These are phyloP conservation scores for Eulemur rubriventer DNA, from an alignment of 2,797 vertebrate genomes.

Conservation along the genomic window DNA sequence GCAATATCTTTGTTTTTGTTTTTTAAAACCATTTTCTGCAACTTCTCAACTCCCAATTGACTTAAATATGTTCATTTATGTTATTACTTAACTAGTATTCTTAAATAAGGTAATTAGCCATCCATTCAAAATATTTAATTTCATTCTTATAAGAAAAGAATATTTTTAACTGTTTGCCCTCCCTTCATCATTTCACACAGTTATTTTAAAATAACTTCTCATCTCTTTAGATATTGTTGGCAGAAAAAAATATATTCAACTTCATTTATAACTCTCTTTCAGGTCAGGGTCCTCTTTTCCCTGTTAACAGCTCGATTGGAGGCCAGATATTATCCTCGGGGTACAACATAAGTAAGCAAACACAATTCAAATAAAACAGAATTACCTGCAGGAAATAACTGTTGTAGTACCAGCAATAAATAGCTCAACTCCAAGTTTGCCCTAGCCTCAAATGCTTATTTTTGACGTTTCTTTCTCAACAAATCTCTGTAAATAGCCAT, in stretches of 20 bases:
- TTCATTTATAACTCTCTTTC: not conserved
- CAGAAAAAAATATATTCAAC: not conserved
- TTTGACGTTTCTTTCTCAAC: not conserved
- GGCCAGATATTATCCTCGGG: not conserved
- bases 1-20: not conserved
- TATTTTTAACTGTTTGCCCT: not conserved
- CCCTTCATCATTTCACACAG: not conserved
- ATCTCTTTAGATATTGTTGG: not conserved
- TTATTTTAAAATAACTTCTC: conserved; percentile 36
- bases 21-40: conserved; percentile 15
- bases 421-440: not conserved
- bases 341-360: conserved; percentile 28
- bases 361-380: conserved; percentile 40
- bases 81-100: not conserved
- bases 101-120: conserved; percentile 34
- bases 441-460: not conserved
- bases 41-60: not conserved
- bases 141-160: not conserved
- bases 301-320: not conserved
- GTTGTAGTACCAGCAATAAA: not conserved
- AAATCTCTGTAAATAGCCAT: not conserved
- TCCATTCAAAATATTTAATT: conserved; percentile 48
- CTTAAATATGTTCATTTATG: conserved; percentile 41
- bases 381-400: not conserved
- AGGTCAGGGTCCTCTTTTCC: not conserved